These are phyloP conservation scores for Sphaerodactylus townsendi DNA, from an alignment of 2,113 vertebrate genomes.

Conservation along the genomic window DNA sequence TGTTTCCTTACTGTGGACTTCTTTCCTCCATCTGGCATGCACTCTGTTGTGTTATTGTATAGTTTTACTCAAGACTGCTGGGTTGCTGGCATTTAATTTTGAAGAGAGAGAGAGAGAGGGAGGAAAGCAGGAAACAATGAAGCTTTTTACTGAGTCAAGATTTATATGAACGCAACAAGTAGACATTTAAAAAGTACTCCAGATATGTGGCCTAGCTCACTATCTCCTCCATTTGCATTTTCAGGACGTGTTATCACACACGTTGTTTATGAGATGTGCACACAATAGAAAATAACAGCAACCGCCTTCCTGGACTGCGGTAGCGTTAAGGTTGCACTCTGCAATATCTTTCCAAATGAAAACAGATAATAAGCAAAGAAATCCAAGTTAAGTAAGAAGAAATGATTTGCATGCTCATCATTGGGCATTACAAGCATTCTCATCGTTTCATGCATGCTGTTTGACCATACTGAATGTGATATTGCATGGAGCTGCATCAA, in stretches of 20 bases:
- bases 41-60: neutral
- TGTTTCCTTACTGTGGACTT: neutral
- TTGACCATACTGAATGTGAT: neutral
- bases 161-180: neutral
- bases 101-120: neutral
- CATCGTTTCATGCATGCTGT: neutral
- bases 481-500: neutral
- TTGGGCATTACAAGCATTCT: neutral
- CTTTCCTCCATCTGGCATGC: neutral
- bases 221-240: neutral
- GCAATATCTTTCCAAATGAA: neutral
- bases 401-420: neutral
- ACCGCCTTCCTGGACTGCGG: neutral
- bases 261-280: neutral
- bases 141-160: neutral
- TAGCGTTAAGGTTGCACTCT: neutral
- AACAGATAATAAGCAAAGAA: neutral
- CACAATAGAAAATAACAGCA: neutral
- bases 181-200: neutral
- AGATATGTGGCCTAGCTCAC: neutral
- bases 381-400: neutral
- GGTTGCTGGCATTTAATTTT: slow-evolving; percentile 1
- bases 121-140: neutral
- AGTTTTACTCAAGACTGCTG: neutral
- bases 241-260: neutral